phyloP scores from a whole-genome alignment of 2,113 vertebrate species.

The Peucedramus taeniatus region DNA sequence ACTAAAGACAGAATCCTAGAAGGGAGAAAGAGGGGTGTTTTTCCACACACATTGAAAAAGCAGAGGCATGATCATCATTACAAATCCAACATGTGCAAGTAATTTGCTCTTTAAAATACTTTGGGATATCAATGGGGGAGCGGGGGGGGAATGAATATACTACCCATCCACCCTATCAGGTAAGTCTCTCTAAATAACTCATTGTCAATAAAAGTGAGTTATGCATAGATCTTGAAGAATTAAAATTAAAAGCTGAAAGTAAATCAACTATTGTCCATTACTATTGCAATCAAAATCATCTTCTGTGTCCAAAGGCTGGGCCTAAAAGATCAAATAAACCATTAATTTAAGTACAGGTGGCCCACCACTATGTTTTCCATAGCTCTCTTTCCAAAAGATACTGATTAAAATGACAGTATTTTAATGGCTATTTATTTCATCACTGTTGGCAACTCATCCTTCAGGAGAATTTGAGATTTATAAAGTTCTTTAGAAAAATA shows the following conservation, averaged over 20 bases:
- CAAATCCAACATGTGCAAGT: conserved; percentile 26
- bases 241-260: not conserved
- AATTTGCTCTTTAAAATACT: conserved; percentile 4
- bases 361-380: not conserved
- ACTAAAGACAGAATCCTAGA: conserved; percentile 23
- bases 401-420: not conserved
- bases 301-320: not conserved
- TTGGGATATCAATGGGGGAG: not conserved
- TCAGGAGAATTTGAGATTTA: not conserved
- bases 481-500: not conserved
- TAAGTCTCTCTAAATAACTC: not conserved
- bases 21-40: not conserved
- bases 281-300: not conserved
- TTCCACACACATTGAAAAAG: conserved; percentile 33
- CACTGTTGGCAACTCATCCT: not conserved
- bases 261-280: not conserved
- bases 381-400: not conserved
- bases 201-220: not conserved
- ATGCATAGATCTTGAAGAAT: not conserved
- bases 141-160: not conserved
- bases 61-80: conserved; percentile 2
- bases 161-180: not conserved
- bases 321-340: not conserved
- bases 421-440: conserved; percentile 9
- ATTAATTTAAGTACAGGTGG: not conserved